These are phyloP conservation scores for Didymodactylos carnosus DNA, from an alignment of 2,888 invertebrate genomes.

Conservation along the genomic window DNA sequence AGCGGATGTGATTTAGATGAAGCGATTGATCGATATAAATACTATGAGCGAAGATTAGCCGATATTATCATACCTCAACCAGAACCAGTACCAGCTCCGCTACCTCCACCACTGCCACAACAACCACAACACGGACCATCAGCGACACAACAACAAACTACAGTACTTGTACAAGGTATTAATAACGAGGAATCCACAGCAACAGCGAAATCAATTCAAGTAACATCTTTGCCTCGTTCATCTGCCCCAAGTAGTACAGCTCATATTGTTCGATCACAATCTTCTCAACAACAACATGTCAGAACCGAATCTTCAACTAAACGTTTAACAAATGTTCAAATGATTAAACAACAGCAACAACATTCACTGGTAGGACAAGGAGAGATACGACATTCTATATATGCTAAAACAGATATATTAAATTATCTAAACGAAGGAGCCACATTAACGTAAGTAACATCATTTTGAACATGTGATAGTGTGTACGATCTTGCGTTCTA, in stretches of 20 bases:
- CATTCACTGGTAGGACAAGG: background rate
- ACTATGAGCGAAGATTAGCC: conserved; percentile 8
- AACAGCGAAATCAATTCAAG: background rate
- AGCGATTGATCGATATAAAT: conserved; percentile 8
- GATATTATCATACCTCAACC: background rate
- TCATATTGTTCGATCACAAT: too few relatives aligned
- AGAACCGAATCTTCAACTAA: background rate
- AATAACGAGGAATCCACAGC: background rate
- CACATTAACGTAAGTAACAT: background rate
- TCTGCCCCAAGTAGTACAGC: too few relatives aligned
- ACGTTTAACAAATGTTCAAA: background rate
- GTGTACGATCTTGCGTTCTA: too few relatives aligned
- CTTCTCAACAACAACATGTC: background rate
- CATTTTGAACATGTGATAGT: too few relatives aligned
- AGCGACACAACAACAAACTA: background rate
- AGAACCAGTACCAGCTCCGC: too few relatives aligned
- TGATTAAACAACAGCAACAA: background rate
- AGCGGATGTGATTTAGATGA: background rate
- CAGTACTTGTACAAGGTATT: background rate
- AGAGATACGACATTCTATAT: background rate
- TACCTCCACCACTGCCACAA: background rate
- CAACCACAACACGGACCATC: background rate
- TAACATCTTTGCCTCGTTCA: too few relatives aligned
- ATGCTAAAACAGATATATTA: background rate
- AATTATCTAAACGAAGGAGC: background rate